These are phyloP conservation scores for Schrankia costaestrigalis DNA, from an alignment of 2,888 invertebrate genomes.

Conservation along the genomic window DNA sequence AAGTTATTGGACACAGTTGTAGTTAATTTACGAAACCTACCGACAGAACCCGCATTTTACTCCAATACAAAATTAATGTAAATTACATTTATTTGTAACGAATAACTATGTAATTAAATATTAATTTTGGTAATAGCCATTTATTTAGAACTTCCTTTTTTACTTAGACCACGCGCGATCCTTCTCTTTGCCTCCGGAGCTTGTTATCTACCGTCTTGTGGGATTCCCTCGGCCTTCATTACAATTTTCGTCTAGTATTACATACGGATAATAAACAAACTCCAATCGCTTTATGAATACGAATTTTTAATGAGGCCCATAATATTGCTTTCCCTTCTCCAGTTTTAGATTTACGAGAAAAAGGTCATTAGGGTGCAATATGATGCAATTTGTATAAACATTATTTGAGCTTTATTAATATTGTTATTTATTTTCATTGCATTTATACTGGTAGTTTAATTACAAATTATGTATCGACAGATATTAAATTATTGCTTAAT, in stretches of 20 bases:
- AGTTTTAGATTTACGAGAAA: conserved; percentile 33
- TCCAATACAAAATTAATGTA: too few species aligned
- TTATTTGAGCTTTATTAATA: conserved; percentile 5
- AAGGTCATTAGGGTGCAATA: conserved; percentile 22
- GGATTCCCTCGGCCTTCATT: conserved; percentile 67
- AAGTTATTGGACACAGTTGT: too few species aligned
- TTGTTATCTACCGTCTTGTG: conserved; percentile 70
- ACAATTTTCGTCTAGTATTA: conserved; percentile 74
- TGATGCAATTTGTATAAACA: conserved; percentile 18
- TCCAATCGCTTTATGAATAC: conserved; percentile 36
- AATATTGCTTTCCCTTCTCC: conserved; percentile 29
- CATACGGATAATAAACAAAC: conserved; percentile 59
- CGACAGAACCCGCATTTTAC: too few species aligned
- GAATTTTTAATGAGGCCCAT: conserved; percentile 41
- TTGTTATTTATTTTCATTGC: neutral
- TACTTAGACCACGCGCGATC: conserved; percentile 16
- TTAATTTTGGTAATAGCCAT: too few species aligned
- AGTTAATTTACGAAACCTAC: too few species aligned
- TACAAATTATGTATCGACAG: too few species aligned
- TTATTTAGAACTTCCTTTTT: conserved; percentile 10
- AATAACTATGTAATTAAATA: too few species aligned
- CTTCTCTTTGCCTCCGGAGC: conserved; percentile 44
- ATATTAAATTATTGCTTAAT: too few species aligned
- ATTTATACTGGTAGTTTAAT: neutral
- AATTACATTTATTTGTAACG: too few species aligned